phyloP scores from a whole-genome alignment of 2,113 vertebrate genomes.

The Chinchilla lanigera region DNA sequence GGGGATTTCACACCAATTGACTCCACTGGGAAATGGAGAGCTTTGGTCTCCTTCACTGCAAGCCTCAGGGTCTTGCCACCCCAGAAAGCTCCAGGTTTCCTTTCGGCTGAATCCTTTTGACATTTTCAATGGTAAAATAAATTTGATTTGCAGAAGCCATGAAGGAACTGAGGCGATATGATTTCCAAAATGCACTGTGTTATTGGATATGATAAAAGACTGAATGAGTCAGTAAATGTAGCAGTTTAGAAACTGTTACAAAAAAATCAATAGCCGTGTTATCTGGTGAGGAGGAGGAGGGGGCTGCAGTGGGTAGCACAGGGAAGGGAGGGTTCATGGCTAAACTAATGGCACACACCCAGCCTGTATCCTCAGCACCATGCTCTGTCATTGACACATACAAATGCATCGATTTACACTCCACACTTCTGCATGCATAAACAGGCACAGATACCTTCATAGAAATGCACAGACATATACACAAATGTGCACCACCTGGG shows the following conservation, averaged over 20 bases:
- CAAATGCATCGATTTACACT: rapidly evolving
- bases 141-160: constrained; percentile 84
- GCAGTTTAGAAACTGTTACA: constrained; percentile 77
- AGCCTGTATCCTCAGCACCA: rapidly evolving
- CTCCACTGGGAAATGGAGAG: background rate
- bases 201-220: constrained; percentile 83
- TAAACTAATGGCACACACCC: background rate
- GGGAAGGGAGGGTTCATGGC: background rate
- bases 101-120: constrained; percentile 71
- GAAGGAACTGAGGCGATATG: constrained; percentile 76
- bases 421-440: background rate
- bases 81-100: constrained; percentile 37
- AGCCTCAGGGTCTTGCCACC: background rate
- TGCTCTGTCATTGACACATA: background rate
- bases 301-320: rapidly evolving
- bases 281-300: constrained; percentile 8
- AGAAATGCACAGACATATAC: background rate
- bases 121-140: constrained; percentile 84
- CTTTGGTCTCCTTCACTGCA: too few relatives aligned
- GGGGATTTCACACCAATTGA: background rate
- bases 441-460: background rate
- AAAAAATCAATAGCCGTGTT: constrained; percentile 75
- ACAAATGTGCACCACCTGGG: rapidly evolving
- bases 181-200: constrained; percentile 80
- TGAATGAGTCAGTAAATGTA: constrained; percentile 81